Conservation (phyloP, 2,797 vertebrate genomes). For the Coccyzus lansbergi region DNA sequence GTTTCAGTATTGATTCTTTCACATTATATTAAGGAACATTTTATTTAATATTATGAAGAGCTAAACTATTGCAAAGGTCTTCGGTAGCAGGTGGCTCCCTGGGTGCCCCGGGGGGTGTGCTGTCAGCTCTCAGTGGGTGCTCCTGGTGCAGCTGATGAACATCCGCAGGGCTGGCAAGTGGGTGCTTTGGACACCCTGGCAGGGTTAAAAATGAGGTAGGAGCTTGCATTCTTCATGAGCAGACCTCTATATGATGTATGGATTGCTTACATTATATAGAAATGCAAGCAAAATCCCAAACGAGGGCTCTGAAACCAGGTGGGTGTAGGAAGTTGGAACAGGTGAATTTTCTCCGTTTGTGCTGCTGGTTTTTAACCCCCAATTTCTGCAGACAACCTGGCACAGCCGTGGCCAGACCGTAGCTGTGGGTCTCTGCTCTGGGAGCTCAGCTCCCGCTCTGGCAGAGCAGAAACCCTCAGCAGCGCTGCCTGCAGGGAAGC, state of each 20-base stretch:
- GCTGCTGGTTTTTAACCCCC: neutral
- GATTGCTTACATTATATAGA: too few species aligned
- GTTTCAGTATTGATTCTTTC: neutral
- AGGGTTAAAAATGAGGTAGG: accelerated
- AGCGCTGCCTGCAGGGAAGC: neutral
- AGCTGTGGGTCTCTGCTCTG: neutral
- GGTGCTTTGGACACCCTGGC: accelerated
- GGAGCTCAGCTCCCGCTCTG: neutral
- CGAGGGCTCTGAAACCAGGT: accelerated
- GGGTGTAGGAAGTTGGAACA: neutral
- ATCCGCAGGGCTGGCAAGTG: neutral
- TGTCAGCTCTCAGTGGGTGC: accelerated
- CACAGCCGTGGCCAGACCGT: accelerated
- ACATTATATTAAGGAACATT: accelerated
- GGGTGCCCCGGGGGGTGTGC: accelerated
- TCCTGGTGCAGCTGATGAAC: neutral
- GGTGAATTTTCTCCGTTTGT: neutral
- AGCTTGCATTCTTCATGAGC: neutral
- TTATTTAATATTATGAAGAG: neutral
- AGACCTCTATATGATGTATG: neutral
- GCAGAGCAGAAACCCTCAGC: neutral
- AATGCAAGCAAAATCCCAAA: neutral
- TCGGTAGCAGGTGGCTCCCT: accelerated
- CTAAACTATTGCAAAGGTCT: neutral
- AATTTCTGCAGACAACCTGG: neutral